Evolutionary conservation across 2,113 vertebrate species (phyloP), one percentile per base, ranked within the genome.

Genomic region (Sterna hirundo): DNA sequence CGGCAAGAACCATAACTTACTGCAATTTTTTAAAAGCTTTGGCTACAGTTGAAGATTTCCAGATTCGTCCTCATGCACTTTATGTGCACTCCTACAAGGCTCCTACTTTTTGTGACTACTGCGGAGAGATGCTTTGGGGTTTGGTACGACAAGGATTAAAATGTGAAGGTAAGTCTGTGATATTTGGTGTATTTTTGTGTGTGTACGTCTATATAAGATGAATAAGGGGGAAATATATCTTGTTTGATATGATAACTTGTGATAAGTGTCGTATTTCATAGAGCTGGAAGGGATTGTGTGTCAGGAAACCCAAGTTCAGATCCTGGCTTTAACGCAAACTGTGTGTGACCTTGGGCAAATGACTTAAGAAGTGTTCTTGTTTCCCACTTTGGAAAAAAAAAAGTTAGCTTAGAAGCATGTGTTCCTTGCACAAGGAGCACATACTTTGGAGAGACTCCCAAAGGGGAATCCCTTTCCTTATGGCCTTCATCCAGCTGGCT

Each of bases 51-150:
- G 99, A 99, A 98, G 99, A 99, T 94, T 99, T 99, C 98, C 99
- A 99, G 98, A 99, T 99, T 94, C 99, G 99, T 93, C 99, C 99
- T 91, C 99, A 99, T 97, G 98, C 99, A 83, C 99, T 99, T 52
- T 99, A 99, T 57, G 99, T 99, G 88, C 99, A 99, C 98, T 99
- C 99, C 94, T 99, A 99, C 98, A 99, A 99, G 97, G 99, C 99
- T 84, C 99, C 99, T 95, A 99, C 99, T 86, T 99, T 99, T 97
- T 99, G 99, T 94, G 99, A 99, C 98, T 99, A 99, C 98, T 99
- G 99, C 26, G 99, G 99, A 90, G 99, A 99, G 97, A 99, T 99
- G 99, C 99, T 99, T 61, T 99, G 99, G 99, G 99, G 99, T 95
- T 98, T 99, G 78, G 99, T 99, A 95, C 99, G 99, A 69, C 99